These are phyloP conservation scores for Drosophila takahashii DNA, from an alignment of 1,140 invertebrate species.

Conservation along the genomic window DNA sequence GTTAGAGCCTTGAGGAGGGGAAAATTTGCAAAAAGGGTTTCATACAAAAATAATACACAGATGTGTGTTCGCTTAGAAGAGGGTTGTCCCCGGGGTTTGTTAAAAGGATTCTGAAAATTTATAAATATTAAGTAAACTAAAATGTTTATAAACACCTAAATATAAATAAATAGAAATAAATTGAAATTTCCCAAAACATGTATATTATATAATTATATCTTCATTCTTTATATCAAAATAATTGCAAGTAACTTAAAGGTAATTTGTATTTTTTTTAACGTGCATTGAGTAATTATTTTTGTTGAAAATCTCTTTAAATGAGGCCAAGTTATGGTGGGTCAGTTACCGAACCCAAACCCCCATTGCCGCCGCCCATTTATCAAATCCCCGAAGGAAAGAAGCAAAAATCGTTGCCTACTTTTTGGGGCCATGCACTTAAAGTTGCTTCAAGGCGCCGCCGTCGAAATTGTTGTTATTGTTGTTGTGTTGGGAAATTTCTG, in stretches of 20 bases:
- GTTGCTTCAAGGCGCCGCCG: conserved; percentile 16
- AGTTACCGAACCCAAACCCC: too few species aligned
- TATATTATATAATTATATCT: too few species aligned
- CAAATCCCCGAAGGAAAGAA: not conserved
- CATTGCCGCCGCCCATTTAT: not conserved
- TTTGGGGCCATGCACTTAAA: conserved; percentile 50
- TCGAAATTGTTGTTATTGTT: conserved; percentile 13
- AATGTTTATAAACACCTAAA: too few species aligned
- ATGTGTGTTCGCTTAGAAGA: too few species aligned
- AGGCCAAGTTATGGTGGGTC: conserved; percentile 25
- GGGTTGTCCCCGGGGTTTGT: not conserved
- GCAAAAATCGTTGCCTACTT: conserved; percentile 61
- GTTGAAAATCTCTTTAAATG: conserved; percentile 13
- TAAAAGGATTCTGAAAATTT: too few species aligned
- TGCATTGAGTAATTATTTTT: not conserved
- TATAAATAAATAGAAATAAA: too few species aligned
- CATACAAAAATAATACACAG: not conserved
- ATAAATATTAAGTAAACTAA: too few species aligned
- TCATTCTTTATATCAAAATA: too few species aligned
- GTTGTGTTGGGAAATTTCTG: conserved; percentile 66
- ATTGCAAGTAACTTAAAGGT: too few species aligned
- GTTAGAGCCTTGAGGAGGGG: not conserved
- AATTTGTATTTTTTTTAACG: too few species aligned
- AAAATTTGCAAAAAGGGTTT: not conserved
- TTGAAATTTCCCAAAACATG: too few species aligned